Conservation (phyloP, 2,797 vertebrate genomes). For the Hypotaenidia okinawae region DNA sequence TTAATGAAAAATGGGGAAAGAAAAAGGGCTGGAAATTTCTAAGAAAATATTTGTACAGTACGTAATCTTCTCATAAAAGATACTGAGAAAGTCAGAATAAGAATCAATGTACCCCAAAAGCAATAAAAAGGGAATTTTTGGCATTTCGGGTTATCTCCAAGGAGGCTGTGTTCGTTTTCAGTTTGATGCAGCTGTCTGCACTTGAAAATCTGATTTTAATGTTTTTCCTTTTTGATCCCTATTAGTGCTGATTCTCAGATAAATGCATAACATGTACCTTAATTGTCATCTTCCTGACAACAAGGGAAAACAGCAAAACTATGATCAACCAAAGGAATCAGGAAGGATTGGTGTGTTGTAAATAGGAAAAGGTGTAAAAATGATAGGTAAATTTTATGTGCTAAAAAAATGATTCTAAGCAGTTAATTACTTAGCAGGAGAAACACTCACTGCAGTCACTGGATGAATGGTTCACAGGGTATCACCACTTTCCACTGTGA, state of each 20-base stretch:
- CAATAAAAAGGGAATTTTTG: neutral
- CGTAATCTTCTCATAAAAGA: neutral
- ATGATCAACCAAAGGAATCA: neutral
- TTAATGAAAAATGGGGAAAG: neutral
- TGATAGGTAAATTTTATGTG: neutral
- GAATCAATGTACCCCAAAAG: neutral
- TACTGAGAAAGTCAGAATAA: neutral
- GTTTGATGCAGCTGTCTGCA: neutral
- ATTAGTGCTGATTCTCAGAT: neutral
- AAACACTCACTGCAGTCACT: neutral
- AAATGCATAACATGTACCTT: neutral
- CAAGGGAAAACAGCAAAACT: neutral
- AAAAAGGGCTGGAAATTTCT: neutral
- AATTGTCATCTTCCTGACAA: neutral
- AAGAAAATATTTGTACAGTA: neutral
- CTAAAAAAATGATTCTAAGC: neutral
- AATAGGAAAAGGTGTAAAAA: neutral
- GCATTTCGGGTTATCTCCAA: neutral
- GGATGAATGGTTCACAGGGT: neutral
- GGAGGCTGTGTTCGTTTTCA: neutral
- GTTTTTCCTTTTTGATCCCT: neutral
- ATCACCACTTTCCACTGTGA: neutral
- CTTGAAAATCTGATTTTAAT: neutral
- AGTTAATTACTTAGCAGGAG: neutral
- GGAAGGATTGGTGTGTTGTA: neutral